Conservation (phyloP, 2,797 vertebrate species). For the Avahi laniger region DNA sequence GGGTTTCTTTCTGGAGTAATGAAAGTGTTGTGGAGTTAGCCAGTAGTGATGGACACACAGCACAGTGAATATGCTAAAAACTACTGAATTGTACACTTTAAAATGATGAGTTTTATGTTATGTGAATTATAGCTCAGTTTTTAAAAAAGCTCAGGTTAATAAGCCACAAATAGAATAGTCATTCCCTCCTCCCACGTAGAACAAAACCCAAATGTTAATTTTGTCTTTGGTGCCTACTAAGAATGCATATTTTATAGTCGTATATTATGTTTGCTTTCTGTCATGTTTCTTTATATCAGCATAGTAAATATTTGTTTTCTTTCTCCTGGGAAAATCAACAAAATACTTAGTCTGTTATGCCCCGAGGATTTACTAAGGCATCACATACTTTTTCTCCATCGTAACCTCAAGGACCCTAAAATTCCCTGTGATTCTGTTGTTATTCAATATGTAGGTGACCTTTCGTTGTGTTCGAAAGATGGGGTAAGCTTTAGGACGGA, state of each 20-base stretch:
- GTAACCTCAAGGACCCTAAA: background rate
- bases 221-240: background rate
- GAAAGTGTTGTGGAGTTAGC: background rate
- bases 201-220: background rate
- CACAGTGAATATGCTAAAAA: background rate
- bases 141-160: background rate
- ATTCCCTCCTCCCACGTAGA: too few species aligned
- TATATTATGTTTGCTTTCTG: background rate
- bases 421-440: background rate
- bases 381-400: background rate
- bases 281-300: background rate
- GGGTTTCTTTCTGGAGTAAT: background rate
- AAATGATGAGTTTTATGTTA: background rate
- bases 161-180: background rate
- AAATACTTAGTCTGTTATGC: background rate
- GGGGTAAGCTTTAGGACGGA: background rate
- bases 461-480: background rate
- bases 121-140: background rate
- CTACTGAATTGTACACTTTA: background rate
- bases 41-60: background rate
- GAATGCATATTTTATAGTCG: background rate
- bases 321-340: background rate
- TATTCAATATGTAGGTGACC: background rate
- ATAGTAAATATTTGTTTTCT: background rate
- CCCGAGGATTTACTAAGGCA: background rate